Percentiles rank a stretch among this genome's conserved stretches.
phyloP scores from a whole-genome alignment of 1,140 invertebrate genomes.

The Caenorhabditis tropicalis region DNA sequence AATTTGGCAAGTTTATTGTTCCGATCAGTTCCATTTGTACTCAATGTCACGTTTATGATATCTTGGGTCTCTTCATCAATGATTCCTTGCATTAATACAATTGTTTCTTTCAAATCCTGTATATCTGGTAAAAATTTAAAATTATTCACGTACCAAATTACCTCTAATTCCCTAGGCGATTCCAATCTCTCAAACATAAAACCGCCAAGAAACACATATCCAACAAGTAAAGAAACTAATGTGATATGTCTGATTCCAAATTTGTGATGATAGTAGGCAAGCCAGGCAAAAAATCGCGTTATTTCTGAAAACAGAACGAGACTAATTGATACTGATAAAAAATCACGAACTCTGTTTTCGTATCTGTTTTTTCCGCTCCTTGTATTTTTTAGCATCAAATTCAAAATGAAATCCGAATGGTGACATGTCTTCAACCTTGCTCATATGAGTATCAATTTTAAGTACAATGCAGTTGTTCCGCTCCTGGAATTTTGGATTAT shows the following conservation, averaged over 20 bases:
- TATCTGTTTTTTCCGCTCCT: conserved; percentile 38
- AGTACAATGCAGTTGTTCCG: conserved; percentile 51
- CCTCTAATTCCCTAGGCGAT: conserved; percentile 45
- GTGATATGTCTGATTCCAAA: conserved; percentile 52
- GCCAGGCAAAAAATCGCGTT: conserved; percentile 40
- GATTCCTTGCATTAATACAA: conserved; percentile 47
- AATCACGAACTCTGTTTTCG: conserved; percentile 42
- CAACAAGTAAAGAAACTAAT: conserved; percentile 35
- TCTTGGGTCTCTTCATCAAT: conserved; percentile 44
- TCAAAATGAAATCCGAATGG: conserved; percentile 57
- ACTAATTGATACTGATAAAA: background rate
- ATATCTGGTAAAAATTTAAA: background rate
- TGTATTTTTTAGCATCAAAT: conserved; percentile 49
- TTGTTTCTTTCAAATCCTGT: conserved; percentile 46
- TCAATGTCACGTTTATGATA: conserved; percentile 46
- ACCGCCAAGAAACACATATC: conserved; percentile 49
- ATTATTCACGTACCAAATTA: background rate
- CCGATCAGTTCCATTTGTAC: conserved; percentile 30
- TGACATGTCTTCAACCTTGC: conserved; percentile 47
- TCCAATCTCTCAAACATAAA: conserved; percentile 47
- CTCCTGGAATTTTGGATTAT: conserved; percentile 41
- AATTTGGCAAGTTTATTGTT: conserved; percentile 28
- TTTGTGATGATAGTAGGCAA: conserved; percentile 53
- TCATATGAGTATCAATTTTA: conserved; percentile 53
- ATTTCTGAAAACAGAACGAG: conserved; percentile 20